Evolutionary conservation across 1,140 invertebrate genomes (phyloP), one percentile per base, ranked within the genome.

Genomic region (Neelides sp.): DNA sequence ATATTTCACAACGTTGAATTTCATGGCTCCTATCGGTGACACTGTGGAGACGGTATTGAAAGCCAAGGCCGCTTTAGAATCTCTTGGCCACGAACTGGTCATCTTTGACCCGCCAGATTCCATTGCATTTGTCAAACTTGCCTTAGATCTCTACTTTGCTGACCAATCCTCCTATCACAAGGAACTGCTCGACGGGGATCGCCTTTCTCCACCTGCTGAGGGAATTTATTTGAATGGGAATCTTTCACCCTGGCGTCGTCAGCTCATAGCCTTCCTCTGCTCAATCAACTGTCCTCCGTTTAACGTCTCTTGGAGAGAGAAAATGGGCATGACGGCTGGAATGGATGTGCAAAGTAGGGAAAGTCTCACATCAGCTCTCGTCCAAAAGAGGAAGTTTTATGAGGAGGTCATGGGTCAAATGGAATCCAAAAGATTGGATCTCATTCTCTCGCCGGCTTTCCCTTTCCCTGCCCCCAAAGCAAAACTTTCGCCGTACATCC

Each of bases 381-480:
- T 53, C 13, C 20, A 42, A 13, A 15, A 52, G 27, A 26, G 22
- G 26, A 30, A 24, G n/a, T 23, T 55, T 30, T 45, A 22, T 24
- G n/a, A 43, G 1, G 36, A 49, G 4, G 12, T 59, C 28, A 24
- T 59, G 27, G 41, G 47, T 26, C 22, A 20, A 30, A 59, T 59
- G 57, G 35, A 59, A 3, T 22, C 37, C 4, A 26, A 46, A 13
- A 35, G 44, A 10, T 2, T 58, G 17, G 57, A 59, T 52, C 43
- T 55, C 8, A 45, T 59, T 12, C 34, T 59, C 2, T 48, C 45
- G 39, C 57, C 57, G 8, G 52, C 34, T 1, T 53, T 59, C 28
- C 57, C 57, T 27, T 53, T 52, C 37, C 48, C 52, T 12, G 57
- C 57, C 3, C n/a, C 27, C 19, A 50, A 41, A 47, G 10, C 53